A percentile compares a stretch with the other conserved stretches of the same genome.
phyloP scores from a whole-genome alignment of 2,888 invertebrate species.

The Melanostoma mellinum region DNA sequence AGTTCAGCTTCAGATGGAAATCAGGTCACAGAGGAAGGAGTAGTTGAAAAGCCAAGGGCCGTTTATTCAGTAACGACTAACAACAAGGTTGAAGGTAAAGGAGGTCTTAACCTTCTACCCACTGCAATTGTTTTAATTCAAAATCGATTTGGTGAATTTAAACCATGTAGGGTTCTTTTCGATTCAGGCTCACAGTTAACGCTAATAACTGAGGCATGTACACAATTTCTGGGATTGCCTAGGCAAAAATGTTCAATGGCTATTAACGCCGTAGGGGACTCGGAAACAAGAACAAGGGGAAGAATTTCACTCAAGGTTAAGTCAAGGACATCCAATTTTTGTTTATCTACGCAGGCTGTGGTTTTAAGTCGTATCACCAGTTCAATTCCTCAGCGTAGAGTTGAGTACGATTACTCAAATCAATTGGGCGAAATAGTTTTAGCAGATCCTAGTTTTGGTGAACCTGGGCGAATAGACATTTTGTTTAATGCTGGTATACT shows the following conservation, averaged over 20 bases:
- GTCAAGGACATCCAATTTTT: background rate
- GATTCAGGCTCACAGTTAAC: too few relatives aligned
- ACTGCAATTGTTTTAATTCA: too few relatives aligned
- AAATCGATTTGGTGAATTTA: too few relatives aligned
- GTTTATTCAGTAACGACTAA: too few relatives aligned
- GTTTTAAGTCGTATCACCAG: slow-evolving; percentile 2
- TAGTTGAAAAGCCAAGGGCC: too few relatives aligned
- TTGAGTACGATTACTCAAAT: background rate
- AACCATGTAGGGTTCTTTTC: too few relatives aligned
- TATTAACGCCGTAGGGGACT: slow-evolving; percentile 6
- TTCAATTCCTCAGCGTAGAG: background rate
- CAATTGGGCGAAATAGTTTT: background rate
- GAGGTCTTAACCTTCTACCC: too few relatives aligned
- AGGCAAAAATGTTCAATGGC: background rate
- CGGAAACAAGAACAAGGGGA: slow-evolving; percentile 1
- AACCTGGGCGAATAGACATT: slow-evolving; percentile 6
- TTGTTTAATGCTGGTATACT: slow-evolving; percentile 22
- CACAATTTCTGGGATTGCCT: too few relatives aligned
- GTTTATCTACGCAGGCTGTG: background rate
- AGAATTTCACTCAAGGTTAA: background rate
- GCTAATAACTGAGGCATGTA: too few relatives aligned
- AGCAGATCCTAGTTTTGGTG: background rate
- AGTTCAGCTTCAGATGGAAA: background rate
- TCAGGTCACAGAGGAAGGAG: background rate
- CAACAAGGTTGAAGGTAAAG: too few relatives aligned